phyloP scores from a whole-genome alignment of 2,113 vertebrate genomes.

The Tautogolabrus adspersus region DNA sequence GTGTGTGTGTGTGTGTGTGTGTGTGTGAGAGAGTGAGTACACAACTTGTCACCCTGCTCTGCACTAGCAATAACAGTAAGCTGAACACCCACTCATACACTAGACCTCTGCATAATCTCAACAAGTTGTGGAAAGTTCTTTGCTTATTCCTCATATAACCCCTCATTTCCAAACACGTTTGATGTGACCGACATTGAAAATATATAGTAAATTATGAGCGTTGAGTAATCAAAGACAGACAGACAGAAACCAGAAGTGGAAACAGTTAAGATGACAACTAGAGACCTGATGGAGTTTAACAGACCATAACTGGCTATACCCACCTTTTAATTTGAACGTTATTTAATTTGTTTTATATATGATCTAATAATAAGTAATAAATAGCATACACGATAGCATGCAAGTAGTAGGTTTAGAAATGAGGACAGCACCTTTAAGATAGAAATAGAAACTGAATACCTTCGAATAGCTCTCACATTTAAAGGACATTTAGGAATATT shows the following conservation, averaged over 20 bases:
- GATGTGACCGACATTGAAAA: constrained; percentile 46
- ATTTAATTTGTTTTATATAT: background rate
- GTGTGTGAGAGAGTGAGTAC: background rate
- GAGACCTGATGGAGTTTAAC: constrained; percentile 51
- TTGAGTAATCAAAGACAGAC: constrained; percentile 46
- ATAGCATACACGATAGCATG: background rate
- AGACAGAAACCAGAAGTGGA: constrained; percentile 61
- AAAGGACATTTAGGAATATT: background rate
- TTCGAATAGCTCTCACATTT: too few relatives aligned
- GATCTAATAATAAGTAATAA: background rate
- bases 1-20: background rate
- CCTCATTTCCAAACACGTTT: constrained; percentile 45
- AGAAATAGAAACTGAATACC: background rate
- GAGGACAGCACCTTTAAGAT: background rate
- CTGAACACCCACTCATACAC: constrained; percentile 2
- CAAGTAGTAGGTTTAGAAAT: background rate
- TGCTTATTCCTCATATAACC: constrained; percentile 36
- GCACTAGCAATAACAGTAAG: constrained; percentile 14
- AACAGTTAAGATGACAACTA: constrained; percentile 62
- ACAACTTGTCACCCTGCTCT: constrained; percentile 23
- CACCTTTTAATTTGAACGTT: constrained; percentile 7
- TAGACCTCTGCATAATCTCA: constrained; percentile 34
- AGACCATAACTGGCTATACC: constrained; percentile 25
- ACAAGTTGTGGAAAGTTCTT: constrained; percentile 39
- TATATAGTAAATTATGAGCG: constrained; percentile 48